Percentiles rank a stretch among this genome's conserved stretches.
Evolutionary conservation across 2,797 vertebrate genomes (phyloP).

Genomic region (Cynodonichthys magdalenae): DNA sequence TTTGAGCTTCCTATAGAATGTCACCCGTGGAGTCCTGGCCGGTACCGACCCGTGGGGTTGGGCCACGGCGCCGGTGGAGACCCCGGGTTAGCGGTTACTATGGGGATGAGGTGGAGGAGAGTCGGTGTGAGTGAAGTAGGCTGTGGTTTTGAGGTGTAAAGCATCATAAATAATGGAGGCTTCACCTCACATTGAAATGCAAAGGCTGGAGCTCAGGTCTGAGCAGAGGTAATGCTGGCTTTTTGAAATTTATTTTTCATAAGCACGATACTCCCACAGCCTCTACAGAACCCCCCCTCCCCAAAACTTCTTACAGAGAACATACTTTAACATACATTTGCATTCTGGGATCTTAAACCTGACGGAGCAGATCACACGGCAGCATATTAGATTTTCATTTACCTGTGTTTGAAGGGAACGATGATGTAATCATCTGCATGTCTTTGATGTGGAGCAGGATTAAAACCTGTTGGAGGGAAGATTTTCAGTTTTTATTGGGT

Average conservation of each 20-base stretch:
- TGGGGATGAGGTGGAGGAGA: conserved; percentile 73
- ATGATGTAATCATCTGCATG: conserved; percentile 56
- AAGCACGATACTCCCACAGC: conserved; percentile 52
- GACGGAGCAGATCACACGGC: conserved; percentile 22
- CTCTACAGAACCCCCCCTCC: conserved; percentile 4
- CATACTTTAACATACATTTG: conserved; percentile 65
- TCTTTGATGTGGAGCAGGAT: conserved; percentile 25
- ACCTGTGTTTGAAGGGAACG: conserved; percentile 19
- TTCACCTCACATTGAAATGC: conserved; percentile 85
- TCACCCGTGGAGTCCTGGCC: conserved; percentile 9
- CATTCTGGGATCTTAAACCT: conserved; percentile 59
- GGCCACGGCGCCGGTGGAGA: too few species aligned
- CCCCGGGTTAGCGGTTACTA: conserved; percentile 75
- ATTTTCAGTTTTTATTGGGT: too few species aligned
- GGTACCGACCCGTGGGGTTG: conserved; percentile 6
- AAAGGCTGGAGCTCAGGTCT: conserved; percentile 79
- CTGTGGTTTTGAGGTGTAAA: conserved; percentile 83
- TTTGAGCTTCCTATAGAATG: not conserved
- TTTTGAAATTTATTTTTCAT: conserved; percentile 85
- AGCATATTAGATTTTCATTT: conserved; percentile 44
- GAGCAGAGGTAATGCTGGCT: conserved; percentile 81
- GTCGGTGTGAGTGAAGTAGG: conserved; percentile 48
- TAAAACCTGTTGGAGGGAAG: conserved; percentile 27
- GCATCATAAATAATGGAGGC: conserved; percentile 85
- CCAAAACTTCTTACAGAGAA: conserved; percentile 28